Conservation (phyloP, 92 coral and sea anemone species). For the Parazoanthus swiftii region DNA sequence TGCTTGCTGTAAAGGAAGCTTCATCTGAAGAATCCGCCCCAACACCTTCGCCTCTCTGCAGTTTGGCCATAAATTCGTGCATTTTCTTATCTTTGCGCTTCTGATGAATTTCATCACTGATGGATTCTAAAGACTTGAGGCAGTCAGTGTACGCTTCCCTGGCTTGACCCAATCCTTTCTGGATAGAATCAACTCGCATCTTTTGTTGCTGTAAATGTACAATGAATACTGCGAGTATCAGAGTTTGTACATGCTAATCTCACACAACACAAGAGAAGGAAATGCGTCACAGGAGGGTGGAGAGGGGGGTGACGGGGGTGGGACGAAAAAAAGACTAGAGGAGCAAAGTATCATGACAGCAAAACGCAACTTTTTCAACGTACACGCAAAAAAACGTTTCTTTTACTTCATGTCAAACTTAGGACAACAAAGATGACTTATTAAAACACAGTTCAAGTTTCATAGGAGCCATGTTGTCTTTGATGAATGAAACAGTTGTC, state of each 20-base stretch:
- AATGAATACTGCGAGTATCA: not conserved
- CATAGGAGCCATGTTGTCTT: too few relatives aligned
- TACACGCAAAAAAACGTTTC: too few relatives aligned
- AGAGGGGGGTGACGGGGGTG: not conserved
- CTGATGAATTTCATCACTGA: conserved; percentile 96
- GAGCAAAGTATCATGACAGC: too few relatives aligned
- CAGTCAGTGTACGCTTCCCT: conserved; percentile 82
- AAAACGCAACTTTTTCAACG: too few relatives aligned
- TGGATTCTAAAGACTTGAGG: conserved; percentile 79
- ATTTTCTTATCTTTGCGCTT: conserved; percentile 81
- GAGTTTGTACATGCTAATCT: not conserved
- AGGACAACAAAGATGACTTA: too few relatives aligned
- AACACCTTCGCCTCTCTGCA: conserved; percentile 88
- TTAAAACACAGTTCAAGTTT: too few relatives aligned
- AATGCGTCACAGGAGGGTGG: not conserved
- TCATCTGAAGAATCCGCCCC: conserved; percentile 98
- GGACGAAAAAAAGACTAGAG: not conserved
- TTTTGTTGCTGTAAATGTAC: conserved; percentile 77
- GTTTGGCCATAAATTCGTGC: conserved; percentile 67
- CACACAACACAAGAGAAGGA: not conserved
- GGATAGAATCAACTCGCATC: conserved; percentile 84
- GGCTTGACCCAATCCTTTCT: conserved; percentile 76
- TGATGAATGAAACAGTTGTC: too few relatives aligned
- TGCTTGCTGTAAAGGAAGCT: conserved; percentile 72
- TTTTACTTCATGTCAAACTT: too few relatives aligned